Percentiles rank a stretch among this genome's conserved stretches.
These are phyloP conservation scores for Spilarctia lutea DNA, from an alignment of 2,888 invertebrate genomes.

Conservation along the genomic window DNA sequence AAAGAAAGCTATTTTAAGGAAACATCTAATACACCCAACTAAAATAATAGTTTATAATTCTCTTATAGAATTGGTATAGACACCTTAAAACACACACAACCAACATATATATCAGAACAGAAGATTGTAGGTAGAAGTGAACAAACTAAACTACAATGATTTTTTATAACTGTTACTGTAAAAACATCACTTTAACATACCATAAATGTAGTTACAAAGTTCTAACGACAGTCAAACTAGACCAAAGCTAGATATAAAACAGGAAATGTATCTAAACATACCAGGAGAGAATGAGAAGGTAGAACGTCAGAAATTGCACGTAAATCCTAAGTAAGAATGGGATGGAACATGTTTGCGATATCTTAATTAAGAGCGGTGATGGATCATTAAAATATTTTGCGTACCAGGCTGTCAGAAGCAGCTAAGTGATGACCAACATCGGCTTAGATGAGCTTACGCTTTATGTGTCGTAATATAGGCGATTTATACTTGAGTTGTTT, in stretches of 20 bases:
- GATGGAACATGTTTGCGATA: constrained; percentile 44
- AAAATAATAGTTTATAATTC: neutral
- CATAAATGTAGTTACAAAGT: constrained; percentile 5
- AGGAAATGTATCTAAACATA: constrained; percentile 43
- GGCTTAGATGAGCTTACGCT: constrained; percentile 1
- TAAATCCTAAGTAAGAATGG: constrained; percentile 41
- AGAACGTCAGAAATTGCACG: constrained; percentile 30
- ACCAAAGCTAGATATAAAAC: constrained; percentile 40
- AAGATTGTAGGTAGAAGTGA: neutral
- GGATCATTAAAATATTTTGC: constrained; percentile 61
- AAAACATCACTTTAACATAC: neutral
- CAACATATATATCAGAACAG: neutral
- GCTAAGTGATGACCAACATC: constrained; percentile 26
- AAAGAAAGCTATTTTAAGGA: neutral
- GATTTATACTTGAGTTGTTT: neutral
- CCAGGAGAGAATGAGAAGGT: constrained; percentile 44
- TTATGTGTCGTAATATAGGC: constrained; percentile 3
- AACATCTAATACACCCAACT: neutral
- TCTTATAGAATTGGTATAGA: neutral
- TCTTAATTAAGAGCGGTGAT: constrained; percentile 61
- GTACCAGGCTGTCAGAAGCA: constrained; percentile 50
- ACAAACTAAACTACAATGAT: neutral
- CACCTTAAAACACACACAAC: neutral
- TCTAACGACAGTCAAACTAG: constrained; percentile 23
- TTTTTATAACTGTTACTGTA: neutral